phyloP scores from a whole-genome alignment of 2,797 vertebrate species.

The Dicrostonyx torquatus region DNA sequence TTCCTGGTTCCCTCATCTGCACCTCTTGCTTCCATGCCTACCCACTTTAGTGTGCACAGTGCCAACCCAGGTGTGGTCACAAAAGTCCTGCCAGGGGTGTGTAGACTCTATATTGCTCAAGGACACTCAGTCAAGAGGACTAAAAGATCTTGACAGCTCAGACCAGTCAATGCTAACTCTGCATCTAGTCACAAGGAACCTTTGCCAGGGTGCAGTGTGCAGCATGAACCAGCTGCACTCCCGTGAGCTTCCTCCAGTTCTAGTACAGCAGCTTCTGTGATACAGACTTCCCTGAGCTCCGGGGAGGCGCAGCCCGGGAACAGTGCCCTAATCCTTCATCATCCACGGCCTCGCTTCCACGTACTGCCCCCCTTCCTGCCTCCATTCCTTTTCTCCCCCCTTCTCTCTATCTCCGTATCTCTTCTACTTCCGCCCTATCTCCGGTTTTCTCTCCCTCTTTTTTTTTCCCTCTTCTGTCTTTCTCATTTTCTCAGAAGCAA shows the following conservation, averaged over 20 bases:
- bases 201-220: background rate
- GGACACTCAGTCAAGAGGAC: background rate
- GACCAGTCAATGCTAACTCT: background rate
- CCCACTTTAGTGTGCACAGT: background rate
- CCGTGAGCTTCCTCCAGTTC: background rate
- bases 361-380: background rate
- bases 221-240: background rate
- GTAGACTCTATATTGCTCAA: background rate
- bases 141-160: background rate
- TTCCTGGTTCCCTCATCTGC: background rate
- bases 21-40: background rate
- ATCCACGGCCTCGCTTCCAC: background rate
- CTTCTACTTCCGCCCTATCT: fast-evolving
- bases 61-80: background rate
- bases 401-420: background rate
- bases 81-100: background rate
- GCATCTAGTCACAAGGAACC: background rate
- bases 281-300: background rate
- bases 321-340: background rate
- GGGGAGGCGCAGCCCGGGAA: background rate
- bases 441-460: background rate
- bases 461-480: background rate
- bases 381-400: background rate
- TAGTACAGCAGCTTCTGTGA: background rate
- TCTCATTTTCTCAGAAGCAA: constrained; percentile 6